Conservation (phyloP, 2,888 invertebrate genomes). For the Archips crataeganus region DNA sequence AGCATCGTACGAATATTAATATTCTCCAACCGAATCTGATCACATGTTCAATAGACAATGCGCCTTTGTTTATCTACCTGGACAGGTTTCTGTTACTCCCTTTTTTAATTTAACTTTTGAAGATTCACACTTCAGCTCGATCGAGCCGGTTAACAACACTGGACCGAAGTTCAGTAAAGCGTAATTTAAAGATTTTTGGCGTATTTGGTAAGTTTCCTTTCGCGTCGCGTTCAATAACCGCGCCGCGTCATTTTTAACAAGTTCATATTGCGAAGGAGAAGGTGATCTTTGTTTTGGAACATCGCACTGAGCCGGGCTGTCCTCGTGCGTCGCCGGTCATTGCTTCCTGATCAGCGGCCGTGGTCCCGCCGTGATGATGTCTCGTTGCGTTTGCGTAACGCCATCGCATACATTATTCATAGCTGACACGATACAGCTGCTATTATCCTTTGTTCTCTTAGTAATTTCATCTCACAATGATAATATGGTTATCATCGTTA, state of each 20-base stretch:
- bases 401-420: conserved; percentile 70
- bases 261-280: conserved; percentile 6
- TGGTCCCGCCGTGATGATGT: conserved; percentile 56
- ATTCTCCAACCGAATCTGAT: conserved; percentile 60
- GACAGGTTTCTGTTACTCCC: conserved; percentile 53
- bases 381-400: conserved; percentile 67
- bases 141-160: conserved; percentile 47
- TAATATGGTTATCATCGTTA: conserved; percentile 44
- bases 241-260: neutral
- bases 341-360: conserved; percentile 71
- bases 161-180: conserved; percentile 47
- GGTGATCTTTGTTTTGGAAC: conserved; percentile 42
- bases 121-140: conserved; percentile 43
- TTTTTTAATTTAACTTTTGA: conserved; percentile 55
- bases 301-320: conserved; percentile 46
- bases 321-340: conserved; percentile 75
- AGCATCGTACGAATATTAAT: conserved; percentile 80
- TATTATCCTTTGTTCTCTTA: conserved; percentile 69
- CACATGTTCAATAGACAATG: conserved; percentile 47
- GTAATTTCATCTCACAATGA: conserved; percentile 43
- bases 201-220: conserved; percentile 3
- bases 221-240: conserved; percentile 7
- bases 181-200: conserved; percentile 9
- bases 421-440: conserved; percentile 54
- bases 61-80: conserved; percentile 62